Evolutionary conservation across 2,113 vertebrate genomes (phyloP).

Genomic region (Carassius carassius): DNA sequence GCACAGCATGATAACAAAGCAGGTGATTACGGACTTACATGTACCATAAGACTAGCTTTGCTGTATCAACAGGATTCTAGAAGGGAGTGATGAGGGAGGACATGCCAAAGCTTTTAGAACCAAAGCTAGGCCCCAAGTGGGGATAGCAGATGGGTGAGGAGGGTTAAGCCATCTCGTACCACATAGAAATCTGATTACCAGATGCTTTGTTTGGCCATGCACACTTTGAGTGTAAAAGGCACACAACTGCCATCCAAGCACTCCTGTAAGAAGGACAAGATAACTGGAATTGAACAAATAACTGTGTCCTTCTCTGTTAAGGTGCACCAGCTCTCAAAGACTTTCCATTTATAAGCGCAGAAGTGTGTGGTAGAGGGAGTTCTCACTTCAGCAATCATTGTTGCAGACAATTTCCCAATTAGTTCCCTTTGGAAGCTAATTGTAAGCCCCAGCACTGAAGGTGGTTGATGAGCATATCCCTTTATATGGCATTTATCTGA

Average conservation of each 20-base stretch:
- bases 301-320: no score
- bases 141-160: background rate
- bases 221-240: background rate
- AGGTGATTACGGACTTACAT: background rate
- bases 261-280: background rate
- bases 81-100: background rate
- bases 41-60: no score
- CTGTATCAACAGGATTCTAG: background rate
- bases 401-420: background rate
- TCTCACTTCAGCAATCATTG: background rate
- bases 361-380: background rate
- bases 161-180: background rate
- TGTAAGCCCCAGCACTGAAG: background rate
- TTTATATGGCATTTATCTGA: no score
- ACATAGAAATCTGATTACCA: background rate
- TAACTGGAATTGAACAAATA: background rate
- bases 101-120: background rate
- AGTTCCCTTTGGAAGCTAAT: background rate
- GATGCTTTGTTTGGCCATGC: background rate
- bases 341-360: no score
- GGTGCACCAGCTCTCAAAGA: no score
- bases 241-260: no score
- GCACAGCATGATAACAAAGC: background rate
- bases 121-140: background rate
- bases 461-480: no score